Conservation (phyloP, 2,797 vertebrate genomes). For the Phataginus tricuspis region DNA sequence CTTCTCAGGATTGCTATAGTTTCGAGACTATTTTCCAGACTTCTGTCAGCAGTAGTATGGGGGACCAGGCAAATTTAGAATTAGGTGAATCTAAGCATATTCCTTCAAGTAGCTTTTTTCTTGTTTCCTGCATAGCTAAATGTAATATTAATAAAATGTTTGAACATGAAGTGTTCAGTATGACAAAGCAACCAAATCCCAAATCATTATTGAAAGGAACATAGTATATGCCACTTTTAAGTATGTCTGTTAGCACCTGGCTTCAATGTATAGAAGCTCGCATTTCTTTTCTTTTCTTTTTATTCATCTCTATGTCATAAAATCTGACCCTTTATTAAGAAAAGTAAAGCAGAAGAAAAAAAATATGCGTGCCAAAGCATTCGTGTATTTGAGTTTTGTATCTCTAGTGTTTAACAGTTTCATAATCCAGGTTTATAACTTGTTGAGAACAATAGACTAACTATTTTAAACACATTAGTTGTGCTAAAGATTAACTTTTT, state of each 20-base stretch:
- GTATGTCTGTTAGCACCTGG: not conserved
- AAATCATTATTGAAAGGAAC: slow-evolving; percentile 46
- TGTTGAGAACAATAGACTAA: slow-evolving; percentile 65
- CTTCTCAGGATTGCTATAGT: not conserved
- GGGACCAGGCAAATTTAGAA: not conserved
- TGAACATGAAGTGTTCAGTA: not conserved
- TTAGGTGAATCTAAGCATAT: not conserved
- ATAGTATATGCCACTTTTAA: slow-evolving; percentile 29
- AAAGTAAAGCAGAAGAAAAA: not conserved
- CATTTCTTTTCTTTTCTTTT: slow-evolving; percentile 43
- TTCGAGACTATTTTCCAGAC: not conserved
- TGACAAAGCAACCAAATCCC: not conserved
- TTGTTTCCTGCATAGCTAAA: not conserved
- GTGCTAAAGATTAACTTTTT: slow-evolving; percentile 77
- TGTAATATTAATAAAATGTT: slow-evolving; percentile 37
- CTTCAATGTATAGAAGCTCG: slow-evolving; percentile 17
- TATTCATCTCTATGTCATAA: slow-evolving; percentile 55
- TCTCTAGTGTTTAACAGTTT: slow-evolving; percentile 69
- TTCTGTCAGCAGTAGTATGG: not conserved
- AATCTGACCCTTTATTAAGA: slow-evolving; percentile 58
- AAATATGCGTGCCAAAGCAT: slow-evolving; percentile 20
- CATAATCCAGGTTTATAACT: slow-evolving; percentile 64
- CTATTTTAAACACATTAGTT: slow-evolving; percentile 68
- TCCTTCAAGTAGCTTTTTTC: not conserved
- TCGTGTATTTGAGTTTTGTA: slow-evolving; percentile 53